phyloP scores from a whole-genome alignment of 2,113 vertebrate species.

The Gymnobelideus leadbeateri region DNA sequence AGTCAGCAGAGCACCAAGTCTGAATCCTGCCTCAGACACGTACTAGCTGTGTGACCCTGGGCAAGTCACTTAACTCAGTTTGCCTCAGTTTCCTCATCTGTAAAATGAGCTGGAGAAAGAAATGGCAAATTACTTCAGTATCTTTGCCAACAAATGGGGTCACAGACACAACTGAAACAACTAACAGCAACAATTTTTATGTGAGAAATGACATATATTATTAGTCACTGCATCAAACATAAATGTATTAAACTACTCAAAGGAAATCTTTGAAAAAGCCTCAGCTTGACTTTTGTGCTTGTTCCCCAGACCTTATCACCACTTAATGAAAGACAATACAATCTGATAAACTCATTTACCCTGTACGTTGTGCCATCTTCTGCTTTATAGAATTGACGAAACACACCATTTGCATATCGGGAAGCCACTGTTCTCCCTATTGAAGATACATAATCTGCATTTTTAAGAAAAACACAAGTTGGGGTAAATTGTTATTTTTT shows the following conservation, averaged over 20 bases:
- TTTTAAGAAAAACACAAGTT: constrained; percentile 65
- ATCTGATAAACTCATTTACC: constrained; percentile 79
- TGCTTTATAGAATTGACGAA: constrained; percentile 79
- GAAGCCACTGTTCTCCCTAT: constrained; percentile 88
- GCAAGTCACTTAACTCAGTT: no score
- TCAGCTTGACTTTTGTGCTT: not conserved
- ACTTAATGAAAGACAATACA: not conserved
- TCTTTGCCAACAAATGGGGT: not conserved
- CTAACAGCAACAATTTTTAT: not conserved
- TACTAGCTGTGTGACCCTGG: no score
- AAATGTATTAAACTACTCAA: not conserved
- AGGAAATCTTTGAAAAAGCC: not conserved
- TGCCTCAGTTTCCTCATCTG: no score
- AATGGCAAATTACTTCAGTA: not conserved
- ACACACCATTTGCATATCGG: constrained; percentile 86
- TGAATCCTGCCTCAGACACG: no score
- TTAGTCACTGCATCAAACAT: not conserved
- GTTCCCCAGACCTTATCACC: not conserved
- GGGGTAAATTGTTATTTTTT: constrained; percentile 26
- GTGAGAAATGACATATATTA: not conserved
- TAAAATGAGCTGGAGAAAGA: not conserved
- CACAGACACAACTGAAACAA: no score
- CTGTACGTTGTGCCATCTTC: constrained; percentile 85
- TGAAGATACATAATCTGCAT: constrained; percentile 86
- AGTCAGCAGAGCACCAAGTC: no score